Percentiles rank a stretch among this genome's conserved stretches.
phyloP scores from a whole-genome alignment of 2,797 vertebrate genomes.

The Iguana delicatissima region DNA sequence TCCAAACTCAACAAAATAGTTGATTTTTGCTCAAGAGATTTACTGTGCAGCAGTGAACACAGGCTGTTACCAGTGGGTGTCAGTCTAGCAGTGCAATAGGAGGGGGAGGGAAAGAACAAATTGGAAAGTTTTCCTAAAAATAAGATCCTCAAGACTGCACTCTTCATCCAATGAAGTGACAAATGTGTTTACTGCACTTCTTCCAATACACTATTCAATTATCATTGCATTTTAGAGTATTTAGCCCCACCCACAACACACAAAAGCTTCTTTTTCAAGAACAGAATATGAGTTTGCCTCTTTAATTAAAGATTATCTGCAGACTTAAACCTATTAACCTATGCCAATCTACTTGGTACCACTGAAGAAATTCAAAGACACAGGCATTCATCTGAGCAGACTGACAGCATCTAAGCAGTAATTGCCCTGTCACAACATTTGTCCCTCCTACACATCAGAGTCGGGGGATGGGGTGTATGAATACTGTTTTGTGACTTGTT shows the following conservation, averaged over 20 bases:
- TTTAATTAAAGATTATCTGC: constrained; percentile 69
- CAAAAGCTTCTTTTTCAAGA: background rate
- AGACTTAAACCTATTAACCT: constrained; percentile 71
- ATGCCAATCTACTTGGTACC: constrained; percentile 67
- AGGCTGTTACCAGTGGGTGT: constrained; percentile 68
- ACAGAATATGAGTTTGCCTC: constrained; percentile 56
- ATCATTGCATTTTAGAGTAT: constrained; percentile 15
- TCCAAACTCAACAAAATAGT: constrained; percentile 15
- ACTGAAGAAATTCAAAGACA: constrained; percentile 67
- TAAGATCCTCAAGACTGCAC: constrained; percentile 36
- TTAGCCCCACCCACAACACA: constrained; percentile 20
- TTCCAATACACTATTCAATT: constrained; percentile 26
- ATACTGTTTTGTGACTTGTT: background rate
- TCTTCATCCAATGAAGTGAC: constrained; percentile 38
- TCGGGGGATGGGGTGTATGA: background rate
- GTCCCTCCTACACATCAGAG: constrained; percentile 47
- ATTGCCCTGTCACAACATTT: constrained; percentile 59
- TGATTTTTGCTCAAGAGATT: constrained; percentile 35
- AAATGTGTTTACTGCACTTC: constrained; percentile 17
- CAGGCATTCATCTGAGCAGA: constrained; percentile 65
- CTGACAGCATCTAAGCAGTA: constrained; percentile 58
- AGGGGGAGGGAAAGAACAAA: constrained; percentile 46
- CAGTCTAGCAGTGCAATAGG: constrained; percentile 65
- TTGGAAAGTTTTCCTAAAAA: background rate
- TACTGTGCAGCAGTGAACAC: constrained; percentile 44